phyloP scores from a whole-genome alignment of 2,888 invertebrate species.

The Glyphotaelius pellucidus region DNA sequence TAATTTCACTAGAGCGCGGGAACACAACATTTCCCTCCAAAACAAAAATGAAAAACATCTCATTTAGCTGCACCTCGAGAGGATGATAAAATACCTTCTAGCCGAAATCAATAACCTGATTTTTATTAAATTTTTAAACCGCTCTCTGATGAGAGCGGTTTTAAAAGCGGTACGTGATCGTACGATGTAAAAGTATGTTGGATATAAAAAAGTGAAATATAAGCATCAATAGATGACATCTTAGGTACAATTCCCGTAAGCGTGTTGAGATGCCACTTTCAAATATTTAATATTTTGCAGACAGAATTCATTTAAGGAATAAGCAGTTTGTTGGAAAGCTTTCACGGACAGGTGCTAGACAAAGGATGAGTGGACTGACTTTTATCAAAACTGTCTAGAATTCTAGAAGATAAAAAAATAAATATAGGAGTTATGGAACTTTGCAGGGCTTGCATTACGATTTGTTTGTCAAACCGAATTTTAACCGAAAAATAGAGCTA shows the following conservation, averaged over 20 bases:
- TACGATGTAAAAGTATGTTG: no score
- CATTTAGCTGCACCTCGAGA: no score
- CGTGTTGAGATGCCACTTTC: not conserved
- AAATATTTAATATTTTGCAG: not conserved
- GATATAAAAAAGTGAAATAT: no score
- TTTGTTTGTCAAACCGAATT: not conserved
- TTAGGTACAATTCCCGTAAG: not conserved
- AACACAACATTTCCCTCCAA: no score
- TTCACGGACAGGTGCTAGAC: not conserved
- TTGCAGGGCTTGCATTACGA: not conserved
- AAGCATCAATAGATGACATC: not conserved
- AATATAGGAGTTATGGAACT: not conserved
- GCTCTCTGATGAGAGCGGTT: no score
- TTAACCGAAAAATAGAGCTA: not conserved
- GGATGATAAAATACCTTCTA: not conserved
- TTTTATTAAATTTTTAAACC: no score
- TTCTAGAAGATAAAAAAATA: not conserved
- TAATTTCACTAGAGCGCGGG: no score
- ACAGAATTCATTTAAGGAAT: not conserved
- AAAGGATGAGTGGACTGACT: not conserved
- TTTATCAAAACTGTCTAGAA: not conserved
- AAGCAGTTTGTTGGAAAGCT: not conserved
- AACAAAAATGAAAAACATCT: no score
- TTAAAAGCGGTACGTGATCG: no score
- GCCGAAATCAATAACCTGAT: not conserved